phyloP scores from a whole-genome alignment of 2,888 invertebrate genomes.

The Julus scandinavius region DNA sequence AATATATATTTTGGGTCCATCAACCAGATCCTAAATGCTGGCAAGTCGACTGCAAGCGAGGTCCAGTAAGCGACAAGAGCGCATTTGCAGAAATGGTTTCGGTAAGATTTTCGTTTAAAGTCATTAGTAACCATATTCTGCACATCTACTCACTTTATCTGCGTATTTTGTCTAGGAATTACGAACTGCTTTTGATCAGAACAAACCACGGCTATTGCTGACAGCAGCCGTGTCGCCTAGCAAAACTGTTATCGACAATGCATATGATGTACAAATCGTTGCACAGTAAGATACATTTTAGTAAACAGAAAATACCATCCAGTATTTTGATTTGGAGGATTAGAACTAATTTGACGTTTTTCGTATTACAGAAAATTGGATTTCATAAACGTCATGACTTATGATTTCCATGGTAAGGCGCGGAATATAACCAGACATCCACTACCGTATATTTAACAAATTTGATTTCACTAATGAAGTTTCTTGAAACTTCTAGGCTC shows the following conservation, averaged over 20 bases:
- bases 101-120: slow-evolving; percentile 66
- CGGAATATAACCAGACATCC: background rate
- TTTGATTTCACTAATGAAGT: background rate
- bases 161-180: slow-evolving; percentile 72
- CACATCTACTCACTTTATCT: background rate
- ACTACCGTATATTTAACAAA: background rate
- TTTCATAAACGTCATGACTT: slow-evolving; percentile 86
- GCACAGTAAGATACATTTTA: slow-evolving; percentile 59
- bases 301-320: background rate
- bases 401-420: slow-evolving; percentile 78
- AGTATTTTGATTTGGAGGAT: background rate
- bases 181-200: slow-evolving; percentile 72
- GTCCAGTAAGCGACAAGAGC: slow-evolving; percentile 79
- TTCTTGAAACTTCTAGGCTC: slow-evolving; percentile 67
- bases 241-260: slow-evolving; percentile 87
- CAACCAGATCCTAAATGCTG: slow-evolving; percentile 81
- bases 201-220: slow-evolving; percentile 76
- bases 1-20: slow-evolving; percentile 59
- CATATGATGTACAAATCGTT: slow-evolving; percentile 76
- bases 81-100: slow-evolving; percentile 81
- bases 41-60: slow-evolving; percentile 89
- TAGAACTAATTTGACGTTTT: background rate
- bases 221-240: slow-evolving; percentile 89
- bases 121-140: background rate
- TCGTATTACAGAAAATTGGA: slow-evolving; percentile 69